A percentile compares a stretch with the other conserved stretches of the same genome.
phyloP scores from a whole-genome alignment of 2,888 invertebrate species.

The Mimumesa dahlbomi region DNA sequence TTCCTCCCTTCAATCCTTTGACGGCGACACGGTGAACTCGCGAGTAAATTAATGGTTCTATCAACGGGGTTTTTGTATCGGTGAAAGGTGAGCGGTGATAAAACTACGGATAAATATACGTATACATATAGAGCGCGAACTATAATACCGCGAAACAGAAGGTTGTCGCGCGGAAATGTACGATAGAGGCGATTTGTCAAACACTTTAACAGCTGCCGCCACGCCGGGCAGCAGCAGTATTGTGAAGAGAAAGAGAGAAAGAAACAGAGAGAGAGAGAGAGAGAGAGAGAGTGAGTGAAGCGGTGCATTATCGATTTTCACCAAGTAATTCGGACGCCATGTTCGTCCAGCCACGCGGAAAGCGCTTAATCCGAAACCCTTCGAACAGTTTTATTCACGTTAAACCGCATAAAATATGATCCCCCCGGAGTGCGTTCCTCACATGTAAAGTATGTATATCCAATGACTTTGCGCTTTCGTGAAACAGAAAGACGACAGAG shows the following conservation, averaged over 20 bases:
- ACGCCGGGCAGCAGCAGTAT: conserved; percentile 33
- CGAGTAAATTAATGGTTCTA: too few species aligned
- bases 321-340: conserved; percentile 60
- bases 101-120: too few species aligned
- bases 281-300: conserved; percentile 36
- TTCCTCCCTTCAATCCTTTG: too few species aligned
- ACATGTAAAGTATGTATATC: conserved; percentile 3
- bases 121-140: too few species aligned
- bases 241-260: conserved; percentile 2
- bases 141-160: too few species aligned
- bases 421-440: too few species aligned
- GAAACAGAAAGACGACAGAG: too few species aligned
- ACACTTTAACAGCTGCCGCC: conserved; percentile 63
- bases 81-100: too few species aligned
- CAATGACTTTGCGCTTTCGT: too few species aligned
- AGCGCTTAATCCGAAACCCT: conserved; percentile 62
- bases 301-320: conserved; percentile 62
- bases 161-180: conserved; percentile 46
- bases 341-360: conserved; percentile 60
- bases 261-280: too few species aligned
- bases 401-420: conserved; percentile 52
- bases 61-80: too few species aligned
- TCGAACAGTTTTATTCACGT: conserved; percentile 57
- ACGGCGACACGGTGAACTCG: too few species aligned
- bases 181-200: conserved; percentile 72